phyloP scores from a whole-genome alignment of 2,113 vertebrate genomes.

The Heterotis niloticus region DNA sequence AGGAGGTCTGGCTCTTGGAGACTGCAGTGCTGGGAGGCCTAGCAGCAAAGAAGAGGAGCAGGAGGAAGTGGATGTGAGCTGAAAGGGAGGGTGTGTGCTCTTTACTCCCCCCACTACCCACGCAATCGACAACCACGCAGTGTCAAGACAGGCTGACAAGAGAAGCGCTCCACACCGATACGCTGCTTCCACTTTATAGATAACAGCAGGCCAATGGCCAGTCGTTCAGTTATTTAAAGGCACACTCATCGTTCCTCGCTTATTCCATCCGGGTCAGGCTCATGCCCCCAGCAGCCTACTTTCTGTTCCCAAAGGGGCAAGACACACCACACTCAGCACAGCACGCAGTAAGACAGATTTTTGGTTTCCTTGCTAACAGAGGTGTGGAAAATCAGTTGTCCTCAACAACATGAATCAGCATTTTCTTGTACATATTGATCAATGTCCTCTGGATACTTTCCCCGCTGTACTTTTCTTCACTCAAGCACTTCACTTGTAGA shows the following conservation, averaged over 20 bases:
- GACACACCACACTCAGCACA: neutral
- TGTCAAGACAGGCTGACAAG: constrained; percentile 37
- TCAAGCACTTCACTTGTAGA: no score
- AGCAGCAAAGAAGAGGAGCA: constrained; percentile 27
- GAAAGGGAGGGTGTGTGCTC: constrained; percentile 35
- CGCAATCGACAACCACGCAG: neutral
- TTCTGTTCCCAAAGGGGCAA: neutral
- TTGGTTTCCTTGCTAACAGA: neutral
- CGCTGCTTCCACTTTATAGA: constrained; percentile 36
- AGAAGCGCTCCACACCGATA: constrained; percentile 28
- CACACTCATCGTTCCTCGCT: neutral
- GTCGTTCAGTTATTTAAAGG: constrained; percentile 17
- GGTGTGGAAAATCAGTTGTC: no score
- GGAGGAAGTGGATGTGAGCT: constrained; percentile 20
- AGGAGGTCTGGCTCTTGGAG: constrained; percentile 1
- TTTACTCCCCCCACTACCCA: neutral
- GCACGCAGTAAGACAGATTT: neutral
- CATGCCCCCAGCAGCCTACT: constrained; percentile 3
- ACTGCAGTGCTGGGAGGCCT: constrained; percentile 48
- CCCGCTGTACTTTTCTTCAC: no score
- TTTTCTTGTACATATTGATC: no score
- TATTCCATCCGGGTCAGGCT: neutral
- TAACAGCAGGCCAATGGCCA: constrained; percentile 21
- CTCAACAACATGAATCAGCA: no score
- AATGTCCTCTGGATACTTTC: no score